phyloP scores from a whole-genome alignment of 2,113 vertebrate species.

The Seriola quinqueradiata region DNA sequence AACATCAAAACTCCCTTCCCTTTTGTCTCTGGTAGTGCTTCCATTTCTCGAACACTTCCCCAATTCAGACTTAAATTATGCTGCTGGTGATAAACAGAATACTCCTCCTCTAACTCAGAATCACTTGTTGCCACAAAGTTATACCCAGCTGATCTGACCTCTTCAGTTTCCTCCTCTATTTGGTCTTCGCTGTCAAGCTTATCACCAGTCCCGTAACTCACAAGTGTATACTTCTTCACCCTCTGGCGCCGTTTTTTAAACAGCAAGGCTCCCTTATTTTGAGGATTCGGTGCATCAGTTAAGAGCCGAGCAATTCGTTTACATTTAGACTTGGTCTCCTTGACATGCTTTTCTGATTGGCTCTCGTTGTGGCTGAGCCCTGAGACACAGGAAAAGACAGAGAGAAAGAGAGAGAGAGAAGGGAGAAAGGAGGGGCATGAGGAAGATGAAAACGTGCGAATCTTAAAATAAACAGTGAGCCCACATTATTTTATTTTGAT shows the following conservation, averaged over 20 bases:
- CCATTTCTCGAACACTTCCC: slow-evolving; percentile 89
- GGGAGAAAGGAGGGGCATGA: slow-evolving; percentile 13
- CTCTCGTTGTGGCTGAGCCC: slow-evolving; percentile 89
- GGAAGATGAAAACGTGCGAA: slow-evolving; percentile 4
- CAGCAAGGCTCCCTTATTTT: slow-evolving; percentile 93
- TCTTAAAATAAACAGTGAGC: not conserved
- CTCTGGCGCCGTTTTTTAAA: slow-evolving; percentile 92
- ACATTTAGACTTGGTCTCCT: slow-evolving; percentile 95
- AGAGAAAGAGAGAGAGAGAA: not conserved
- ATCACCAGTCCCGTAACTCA: slow-evolving; percentile 94
- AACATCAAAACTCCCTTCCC: slow-evolving; percentile 98
- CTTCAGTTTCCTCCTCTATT: slow-evolving; percentile 82
- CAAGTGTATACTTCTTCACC: slow-evolving; percentile 91
- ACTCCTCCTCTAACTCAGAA: slow-evolving; percentile 90
- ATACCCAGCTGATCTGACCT: slow-evolving; percentile 80
- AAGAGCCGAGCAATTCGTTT: slow-evolving; percentile 91
- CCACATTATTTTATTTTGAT: not conserved
- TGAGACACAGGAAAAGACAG: slow-evolving; percentile 61
- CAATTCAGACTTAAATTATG: slow-evolving; percentile 84
- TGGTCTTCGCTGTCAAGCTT: slow-evolving; percentile 83
- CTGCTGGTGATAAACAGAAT: slow-evolving; percentile 81
- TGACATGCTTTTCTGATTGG: slow-evolving; percentile 91
- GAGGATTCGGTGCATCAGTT: slow-evolving; percentile 90
- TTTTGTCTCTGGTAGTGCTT: slow-evolving; percentile 89
- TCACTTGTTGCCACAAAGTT: slow-evolving; percentile 87